Conservation (phyloP, 2,888 invertebrate genomes). For the Germaria angustata region DNA sequence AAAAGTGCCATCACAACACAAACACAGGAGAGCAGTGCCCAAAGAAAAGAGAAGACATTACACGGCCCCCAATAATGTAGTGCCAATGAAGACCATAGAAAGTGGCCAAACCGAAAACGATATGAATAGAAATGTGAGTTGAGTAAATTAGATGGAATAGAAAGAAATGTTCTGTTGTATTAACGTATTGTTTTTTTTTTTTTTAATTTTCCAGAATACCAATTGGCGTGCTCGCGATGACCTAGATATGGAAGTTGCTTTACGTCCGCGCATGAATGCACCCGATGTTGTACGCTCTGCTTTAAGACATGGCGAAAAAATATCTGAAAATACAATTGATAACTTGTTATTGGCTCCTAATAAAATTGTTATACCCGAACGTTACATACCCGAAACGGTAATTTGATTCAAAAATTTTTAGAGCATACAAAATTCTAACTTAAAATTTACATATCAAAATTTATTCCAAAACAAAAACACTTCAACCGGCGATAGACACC, state of each 20-base stretch:
- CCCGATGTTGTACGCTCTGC: conserved; percentile 94
- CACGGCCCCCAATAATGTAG: conserved; percentile 89
- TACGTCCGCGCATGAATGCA: conserved; percentile 87
- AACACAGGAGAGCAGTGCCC: conserved; percentile 86
- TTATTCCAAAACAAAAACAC: conserved; percentile 30
- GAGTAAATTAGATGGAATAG: neutral
- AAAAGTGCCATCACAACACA: conserved; percentile 82
- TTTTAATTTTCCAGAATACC: conserved; percentile 75
- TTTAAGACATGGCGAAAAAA: conserved; percentile 81
- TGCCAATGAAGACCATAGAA: conserved; percentile 83
- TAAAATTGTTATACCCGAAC: conserved; percentile 94
- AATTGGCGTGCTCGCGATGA: conserved; percentile 88
- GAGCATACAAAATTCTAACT: conserved; percentile 47
- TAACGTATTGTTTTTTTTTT: neutral
- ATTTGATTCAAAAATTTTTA: conserved; percentile 61
- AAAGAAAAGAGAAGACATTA: conserved; percentile 92
- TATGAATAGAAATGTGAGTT: conserved; percentile 80
- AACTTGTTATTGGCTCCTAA: conserved; percentile 91
- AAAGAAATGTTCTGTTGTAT: neutral
- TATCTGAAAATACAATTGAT: conserved; percentile 89
- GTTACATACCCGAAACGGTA: conserved; percentile 94
- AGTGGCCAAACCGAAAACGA: conserved; percentile 82
- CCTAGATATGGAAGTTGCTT: conserved; percentile 91
- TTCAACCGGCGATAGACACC: conserved; percentile 82
- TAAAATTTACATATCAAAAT: conserved; percentile 60